phyloP scores from a whole-genome alignment of 2,888 invertebrate genomes.

The Athalia cordata region DNA sequence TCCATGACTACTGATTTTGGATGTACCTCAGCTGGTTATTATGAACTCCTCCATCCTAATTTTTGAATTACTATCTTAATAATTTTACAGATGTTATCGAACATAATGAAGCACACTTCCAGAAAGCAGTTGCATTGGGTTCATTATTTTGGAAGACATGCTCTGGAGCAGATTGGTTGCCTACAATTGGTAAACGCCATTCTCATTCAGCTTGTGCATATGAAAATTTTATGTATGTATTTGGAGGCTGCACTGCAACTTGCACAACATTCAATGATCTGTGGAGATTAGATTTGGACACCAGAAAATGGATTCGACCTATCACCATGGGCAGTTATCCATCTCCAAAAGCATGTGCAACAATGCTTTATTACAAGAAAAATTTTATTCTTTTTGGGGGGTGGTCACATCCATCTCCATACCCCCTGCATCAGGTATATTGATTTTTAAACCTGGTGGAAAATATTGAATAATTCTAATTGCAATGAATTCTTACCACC shows the following conservation, averaged over 20 bases:
- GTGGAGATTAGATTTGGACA: conserved; percentile 93
- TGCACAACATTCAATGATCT: conserved; percentile 98
- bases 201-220: conserved; percentile 92
- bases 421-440: conserved; percentile 86
- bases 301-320: conserved; percentile 89
- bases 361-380: conserved; percentile 91
- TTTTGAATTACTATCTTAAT: background rate
- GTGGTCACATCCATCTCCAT: conserved; percentile 93
- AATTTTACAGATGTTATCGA: conserved; percentile 84
- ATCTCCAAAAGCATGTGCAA: conserved; percentile 96
- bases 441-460: background rate
- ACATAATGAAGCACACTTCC: conserved; percentile 83
- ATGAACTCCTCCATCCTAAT: too few species aligned
- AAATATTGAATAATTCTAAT: background rate
- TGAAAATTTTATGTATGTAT: conserved; percentile 93
- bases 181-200: conserved; percentile 92
- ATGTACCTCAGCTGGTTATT: too few species aligned
- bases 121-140: conserved; percentile 85
- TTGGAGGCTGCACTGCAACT: conserved; percentile 96
- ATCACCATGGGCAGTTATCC: conserved; percentile 92
- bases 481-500: background rate
- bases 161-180: conserved; percentile 76
- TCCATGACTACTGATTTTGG: background rate
- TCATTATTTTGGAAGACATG: conserved; percentile 85
- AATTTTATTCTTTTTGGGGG: conserved; percentile 93